Percentiles rank a stretch among this genome's conserved stretches.
These are phyloP conservation scores for Anastrepha ludens DNA, from an alignment of 1,140 invertebrate genomes.

Conservation along the genomic window DNA sequence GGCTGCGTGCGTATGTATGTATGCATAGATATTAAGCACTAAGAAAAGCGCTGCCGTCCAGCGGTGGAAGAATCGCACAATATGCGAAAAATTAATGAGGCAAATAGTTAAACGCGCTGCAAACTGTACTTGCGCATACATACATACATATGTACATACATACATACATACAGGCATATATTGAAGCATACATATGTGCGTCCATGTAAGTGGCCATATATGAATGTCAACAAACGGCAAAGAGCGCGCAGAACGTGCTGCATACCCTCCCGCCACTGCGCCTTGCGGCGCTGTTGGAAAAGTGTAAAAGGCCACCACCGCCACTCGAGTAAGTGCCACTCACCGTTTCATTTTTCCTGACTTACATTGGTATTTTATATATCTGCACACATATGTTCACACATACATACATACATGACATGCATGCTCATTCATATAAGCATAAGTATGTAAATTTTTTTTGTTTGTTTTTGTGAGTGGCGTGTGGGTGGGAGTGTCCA, in stretches of 20 bases:
- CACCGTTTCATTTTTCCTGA: neutral
- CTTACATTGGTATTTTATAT: neutral
- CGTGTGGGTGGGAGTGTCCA: conserved; percentile 49
- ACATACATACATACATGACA: neutral
- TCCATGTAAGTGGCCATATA: conserved; percentile 40
- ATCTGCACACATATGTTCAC: neutral
- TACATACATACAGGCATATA: too few species aligned
- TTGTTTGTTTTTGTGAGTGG: neutral
- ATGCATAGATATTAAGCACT: neutral
- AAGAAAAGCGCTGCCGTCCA: neutral
- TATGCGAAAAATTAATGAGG: conserved; percentile 51
- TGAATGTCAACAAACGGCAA: conserved; percentile 9
- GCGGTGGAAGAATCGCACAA: conserved; percentile 3
- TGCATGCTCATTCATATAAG: neutral
- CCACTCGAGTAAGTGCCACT: neutral
- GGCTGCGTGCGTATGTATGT: neutral
- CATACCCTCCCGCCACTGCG: conserved; percentile 22
- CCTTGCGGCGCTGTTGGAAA: neutral
- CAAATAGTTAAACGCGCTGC: conserved; percentile 24
- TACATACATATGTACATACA: neutral
- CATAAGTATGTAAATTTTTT: neutral
- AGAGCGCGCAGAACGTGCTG: conserved; percentile 23
- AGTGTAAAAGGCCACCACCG: neutral
- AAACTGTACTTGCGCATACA: too few species aligned
- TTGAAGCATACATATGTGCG: neutral